phyloP scores from a whole-genome alignment of 2,888 invertebrate species.

The Iphiclides podalirius region DNA sequence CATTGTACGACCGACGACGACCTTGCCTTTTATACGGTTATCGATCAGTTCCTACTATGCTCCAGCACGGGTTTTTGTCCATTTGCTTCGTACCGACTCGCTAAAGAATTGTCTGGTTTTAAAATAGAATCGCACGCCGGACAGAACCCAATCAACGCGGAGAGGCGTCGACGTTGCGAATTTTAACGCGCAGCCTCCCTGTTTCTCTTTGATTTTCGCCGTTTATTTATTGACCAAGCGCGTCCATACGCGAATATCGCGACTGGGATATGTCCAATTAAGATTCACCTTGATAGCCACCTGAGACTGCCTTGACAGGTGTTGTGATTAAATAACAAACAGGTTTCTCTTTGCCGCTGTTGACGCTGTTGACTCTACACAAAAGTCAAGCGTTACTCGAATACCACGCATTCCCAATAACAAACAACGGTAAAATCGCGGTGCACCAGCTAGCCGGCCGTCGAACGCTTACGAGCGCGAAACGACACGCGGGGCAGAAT shows the following conservation, averaged over 20 bases:
- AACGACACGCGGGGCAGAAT: no score
- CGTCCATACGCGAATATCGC: slow-evolving; percentile 23
- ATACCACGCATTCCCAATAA: no score
- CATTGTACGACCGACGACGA: slow-evolving; percentile 65
- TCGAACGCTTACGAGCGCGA: no score
- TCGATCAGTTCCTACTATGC: slow-evolving; percentile 53
- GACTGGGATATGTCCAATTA: slow-evolving; percentile 47
- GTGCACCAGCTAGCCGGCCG: no score
- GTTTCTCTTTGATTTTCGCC: slow-evolving; percentile 10
- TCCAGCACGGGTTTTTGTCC: slow-evolving; percentile 56
- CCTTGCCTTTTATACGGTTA: slow-evolving; percentile 63
- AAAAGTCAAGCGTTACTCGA: no score
- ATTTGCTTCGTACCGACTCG: slow-evolving; percentile 57
- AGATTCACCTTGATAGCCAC: slow-evolving; percentile 62
- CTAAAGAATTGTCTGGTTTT: slow-evolving; percentile 46
- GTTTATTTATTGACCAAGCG: neutral
- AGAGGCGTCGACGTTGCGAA: slow-evolving; percentile 23
- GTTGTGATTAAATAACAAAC: slow-evolving; percentile 51
- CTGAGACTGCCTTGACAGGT: slow-evolving; percentile 58
- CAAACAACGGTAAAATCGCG: no score
- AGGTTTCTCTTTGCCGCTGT: slow-evolving; percentile 35
- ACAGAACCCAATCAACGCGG: slow-evolving; percentile 42
- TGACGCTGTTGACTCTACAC: no score
- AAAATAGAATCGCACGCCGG: slow-evolving; percentile 49
- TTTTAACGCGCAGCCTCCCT: slow-evolving; percentile 24